Base-by-base conservation (phyloP, 1,140 invertebrate genomes). In the Melanaphis sacchari region DNA sequence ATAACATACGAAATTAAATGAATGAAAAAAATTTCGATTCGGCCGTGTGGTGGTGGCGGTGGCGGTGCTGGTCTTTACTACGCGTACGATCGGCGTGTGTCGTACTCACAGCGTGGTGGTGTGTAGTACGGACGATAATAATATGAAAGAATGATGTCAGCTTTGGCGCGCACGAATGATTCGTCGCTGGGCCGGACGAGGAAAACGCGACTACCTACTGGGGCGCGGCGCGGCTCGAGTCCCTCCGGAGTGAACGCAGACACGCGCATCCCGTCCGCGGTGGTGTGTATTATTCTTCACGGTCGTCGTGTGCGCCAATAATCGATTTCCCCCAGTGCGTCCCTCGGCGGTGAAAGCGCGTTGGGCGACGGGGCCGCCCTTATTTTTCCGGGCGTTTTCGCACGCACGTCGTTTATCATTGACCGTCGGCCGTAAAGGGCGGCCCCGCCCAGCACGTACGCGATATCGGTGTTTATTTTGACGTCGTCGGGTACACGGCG, bases 301-400 rank as follows among this genome's bases (percentile, higher is more conserved):
- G 91, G 91, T 84, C 76, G 91, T 54, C 76, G 91, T 81, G 89
- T 90, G 89, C 89, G 89, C 89, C 89, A 90, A 66, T 66, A 93
- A 93, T 93, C 91, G 91, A 93, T 93, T 76, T 76, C 59, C 87
- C 89, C 89, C 54, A 11, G 46, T 15, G 38, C 52, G 24, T 40
- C 6, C 22, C n/a, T 9, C 11, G 31, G 41, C 26, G 90, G 41
- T 18, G 66, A 91, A 91, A 91, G 90, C 38, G 38, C 76, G 81
- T 52, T 81, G n/a, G 46, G 15, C 18, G 46, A 38, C 90, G 54
- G 40, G 54, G 40, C 66, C 90, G 91, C 76, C 46, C 66, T 82
- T 93, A 52, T 85, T 93, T 90, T 93, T 84, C 81, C 46, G 66
- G 41, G 91, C 91, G 91, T 93, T 93, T 85, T 93, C n/a, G 91